Evolutionary conservation across 2,888 invertebrate species (phyloP), one percentile per base, ranked within the genome.

Genomic region (Erannis defoliaria): DNA sequence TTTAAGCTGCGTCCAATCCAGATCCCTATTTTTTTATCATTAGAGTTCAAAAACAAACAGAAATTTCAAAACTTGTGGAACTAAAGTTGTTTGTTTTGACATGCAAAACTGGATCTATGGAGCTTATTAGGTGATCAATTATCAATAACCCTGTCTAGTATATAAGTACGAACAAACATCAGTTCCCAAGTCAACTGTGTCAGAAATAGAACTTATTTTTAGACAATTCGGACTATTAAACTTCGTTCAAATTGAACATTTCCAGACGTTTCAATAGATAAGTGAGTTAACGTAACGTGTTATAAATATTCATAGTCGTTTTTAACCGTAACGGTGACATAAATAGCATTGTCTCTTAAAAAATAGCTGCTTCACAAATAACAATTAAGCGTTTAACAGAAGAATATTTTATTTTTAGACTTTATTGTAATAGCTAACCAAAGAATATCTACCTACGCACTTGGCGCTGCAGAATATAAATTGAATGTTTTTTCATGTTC

Each of bases 261-360:
- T 49, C 14, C 0, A 43, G 38, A 33, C 57, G 23, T 54, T 57
- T 33, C 37, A 51, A 55, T 55, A 50, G 40, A 56, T 48, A 62
- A 49, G 45, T 50, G n/a, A 42, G 29, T 56, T 43, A 59, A 51
- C 58, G 55, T 56, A 66, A 55, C 48, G 37, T 35, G 40, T 26
- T 62, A 84, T 89, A 73, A 77, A 89, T 89, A 89, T 90, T 88
- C 84, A 90, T 82, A 49, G 9, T 14, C 80, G 85, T 88, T 90
- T 90, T 90, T 89, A 89, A 73, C 77, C 84, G 86, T 85, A 86
- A 86, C 88, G 83, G 88, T 85, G 87, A 86, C 90, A 87, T 85
- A 86, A 88, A 85, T 84, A 78, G 81, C 73, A 85, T 89, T 89
- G 88, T 89, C 79, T 89, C 78, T 74, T 68, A 70, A 86, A 61